phyloP scores from a whole-genome alignment of 1,140 invertebrate genomes.

The Euura lappo region DNA sequence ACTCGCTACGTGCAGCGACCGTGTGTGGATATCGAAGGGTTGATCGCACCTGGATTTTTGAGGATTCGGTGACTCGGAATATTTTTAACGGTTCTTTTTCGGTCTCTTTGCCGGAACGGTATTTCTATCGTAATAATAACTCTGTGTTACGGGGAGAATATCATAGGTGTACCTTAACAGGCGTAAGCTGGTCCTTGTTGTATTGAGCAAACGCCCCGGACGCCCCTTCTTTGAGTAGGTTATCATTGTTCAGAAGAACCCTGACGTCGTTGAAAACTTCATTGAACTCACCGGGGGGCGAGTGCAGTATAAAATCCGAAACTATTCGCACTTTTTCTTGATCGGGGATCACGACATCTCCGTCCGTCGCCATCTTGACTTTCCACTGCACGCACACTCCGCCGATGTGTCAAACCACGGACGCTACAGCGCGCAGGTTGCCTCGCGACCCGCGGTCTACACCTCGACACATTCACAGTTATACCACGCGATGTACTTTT shows the following conservation, averaged over 20 bases:
- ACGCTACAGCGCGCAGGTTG: conserved; percentile 41
- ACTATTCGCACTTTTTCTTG: conserved; percentile 94
- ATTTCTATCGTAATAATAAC: not conserved
- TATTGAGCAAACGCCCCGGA: conserved; percentile 96
- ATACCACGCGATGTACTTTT: no score
- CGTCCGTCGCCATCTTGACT: conserved; percentile 66
- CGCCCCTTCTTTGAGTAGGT: conserved; percentile 92
- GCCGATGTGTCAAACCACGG: conserved; percentile 49
- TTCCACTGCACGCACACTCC: conserved; percentile 50
- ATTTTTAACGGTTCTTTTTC: not conserved
- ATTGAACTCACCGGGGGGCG: conserved; percentile 99
- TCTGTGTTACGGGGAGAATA: not conserved
- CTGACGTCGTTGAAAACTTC: conserved; percentile 99
- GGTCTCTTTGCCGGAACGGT: not conserved
- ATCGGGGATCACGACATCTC: conserved; percentile 81
- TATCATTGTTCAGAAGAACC: conserved; percentile 94
- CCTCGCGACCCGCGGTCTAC: conserved; percentile 6
- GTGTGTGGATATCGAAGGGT: not conserved
- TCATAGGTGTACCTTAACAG: conserved; percentile 68
- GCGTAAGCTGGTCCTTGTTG: conserved; percentile 99
- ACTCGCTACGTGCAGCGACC: not conserved
- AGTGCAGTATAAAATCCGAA: conserved; percentile 97
- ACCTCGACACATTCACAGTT: not conserved
- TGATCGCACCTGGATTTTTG: not conserved
- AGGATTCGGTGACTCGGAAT: not conserved